Evolutionary conservation across 1,140 invertebrate genomes (phyloP), one percentile per base, ranked within the genome.

Genomic region (Rhizoglyphus robini): DNA sequence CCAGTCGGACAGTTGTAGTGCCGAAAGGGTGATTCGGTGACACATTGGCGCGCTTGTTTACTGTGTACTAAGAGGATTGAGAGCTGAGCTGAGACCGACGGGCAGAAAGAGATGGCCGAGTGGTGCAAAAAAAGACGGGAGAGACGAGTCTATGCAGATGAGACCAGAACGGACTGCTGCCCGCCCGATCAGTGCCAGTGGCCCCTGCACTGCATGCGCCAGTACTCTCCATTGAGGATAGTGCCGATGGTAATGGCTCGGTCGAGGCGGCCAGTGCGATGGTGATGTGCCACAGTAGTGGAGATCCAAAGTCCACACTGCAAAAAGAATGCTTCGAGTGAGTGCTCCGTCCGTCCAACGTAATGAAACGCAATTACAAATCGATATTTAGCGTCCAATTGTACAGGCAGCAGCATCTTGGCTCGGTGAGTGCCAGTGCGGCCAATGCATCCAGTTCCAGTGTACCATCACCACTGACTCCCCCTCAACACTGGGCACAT

Each of bases 321-420:
- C 8, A 54, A 25, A 20, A 54, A 25, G 23, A 54, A 54, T 27
- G 51, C 5, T 8, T 27, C 23, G 51, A 25, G 51, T 32, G 23
- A 32, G 51, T 54, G 51, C 20, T 41, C 23, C 8, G 8, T 8
- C 8, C 8, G 8, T 25, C 8, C 20, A 15, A 23, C 51, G 15
- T 54, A 54, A 54, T 54, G 51, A 54, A 54, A 54, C 51, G 51
- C 51, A 54, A 54, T 54, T 54, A 54, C 51, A 54, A 54, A 54
- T 54, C 51, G 51, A 54, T 54, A 54, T 54, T 54, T 32, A 54
- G 20, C 31, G 51, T 54, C 51, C 51, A 32, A 54, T 54, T 54
- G 51, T 54, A 23, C 8, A 54, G 20, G 51, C 51, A 32, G 51
- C 51, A 54, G 51, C 51, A 54, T 54, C 51, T 54, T 54, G 51